Evolutionary conservation across 2,113 vertebrate genomes (phyloP).

Genomic region (Thalassarche chlororhynchos): DNA sequence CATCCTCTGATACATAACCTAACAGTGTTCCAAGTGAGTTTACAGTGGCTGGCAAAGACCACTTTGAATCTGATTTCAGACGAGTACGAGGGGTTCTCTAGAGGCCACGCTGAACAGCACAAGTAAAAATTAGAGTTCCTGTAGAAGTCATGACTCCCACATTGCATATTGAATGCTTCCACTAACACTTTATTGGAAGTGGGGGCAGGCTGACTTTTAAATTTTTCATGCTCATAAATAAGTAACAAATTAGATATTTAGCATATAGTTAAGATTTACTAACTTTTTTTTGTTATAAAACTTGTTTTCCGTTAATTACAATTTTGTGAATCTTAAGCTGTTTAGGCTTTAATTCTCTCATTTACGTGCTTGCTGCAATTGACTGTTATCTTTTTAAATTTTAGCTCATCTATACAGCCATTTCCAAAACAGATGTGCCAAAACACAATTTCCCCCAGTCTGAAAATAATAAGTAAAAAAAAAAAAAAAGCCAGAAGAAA

Average conservation of each 20-base stretch:
- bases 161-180: background rate
- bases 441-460: background rate
- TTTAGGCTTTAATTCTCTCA: background rate
- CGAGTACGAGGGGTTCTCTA: background rate
- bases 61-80: background rate
- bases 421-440: background rate
- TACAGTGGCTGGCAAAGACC: background rate
- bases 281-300: background rate
- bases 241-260: background rate
- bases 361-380: background rate
- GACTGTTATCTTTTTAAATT: background rate
- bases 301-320: background rate
- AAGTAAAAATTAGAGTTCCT: background rate
- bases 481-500: background rate
- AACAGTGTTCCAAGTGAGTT: background rate
- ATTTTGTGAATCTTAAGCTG: background rate
- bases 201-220: background rate
- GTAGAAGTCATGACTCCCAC: background rate
- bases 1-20: background rate
- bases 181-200: background rate
- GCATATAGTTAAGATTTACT: background rate
- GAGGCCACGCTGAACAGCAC: background rate
- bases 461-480: background rate
- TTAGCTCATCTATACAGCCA: background rate
- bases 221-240: background rate